These are phyloP conservation scores for Amphiduros pacificus DNA, from an alignment of 2,888 invertebrate species.

Conservation along the genomic window DNA sequence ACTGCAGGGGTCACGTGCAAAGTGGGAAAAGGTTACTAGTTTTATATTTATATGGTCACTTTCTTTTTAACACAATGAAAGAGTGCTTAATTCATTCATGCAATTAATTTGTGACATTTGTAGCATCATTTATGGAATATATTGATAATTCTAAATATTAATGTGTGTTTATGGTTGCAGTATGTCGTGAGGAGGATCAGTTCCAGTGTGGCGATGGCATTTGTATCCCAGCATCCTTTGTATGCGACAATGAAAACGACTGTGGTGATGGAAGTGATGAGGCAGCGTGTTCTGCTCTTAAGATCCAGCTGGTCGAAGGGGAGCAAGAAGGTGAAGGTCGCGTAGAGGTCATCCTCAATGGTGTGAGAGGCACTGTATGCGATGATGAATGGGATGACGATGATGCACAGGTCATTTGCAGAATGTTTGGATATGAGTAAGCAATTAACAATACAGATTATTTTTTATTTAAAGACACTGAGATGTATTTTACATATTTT, in stretches of 20 bases:
- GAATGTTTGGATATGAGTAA: constrained; percentile 57
- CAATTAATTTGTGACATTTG: too few species aligned
- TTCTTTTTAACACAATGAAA: too few species aligned
- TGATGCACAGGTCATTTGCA: constrained; percentile 65
- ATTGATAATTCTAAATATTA: too few species aligned
- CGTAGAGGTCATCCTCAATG: constrained; percentile 71
- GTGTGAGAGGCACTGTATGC: constrained; percentile 78
- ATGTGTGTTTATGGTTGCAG: too few species aligned
- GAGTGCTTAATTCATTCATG: too few species aligned
- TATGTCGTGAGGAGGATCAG: constrained; percentile 30
- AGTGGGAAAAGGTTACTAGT: constrained; percentile 35
- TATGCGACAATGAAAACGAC: constrained; percentile 26
- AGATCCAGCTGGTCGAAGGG: constrained; percentile 69
- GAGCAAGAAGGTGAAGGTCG: constrained; percentile 67
- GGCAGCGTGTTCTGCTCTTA: constrained; percentile 28
- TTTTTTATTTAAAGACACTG: too few species aligned
- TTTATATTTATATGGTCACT: background rate
- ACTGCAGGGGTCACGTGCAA: constrained; percentile 56
- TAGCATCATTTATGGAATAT: background rate
- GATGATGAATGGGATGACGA: constrained; percentile 74
- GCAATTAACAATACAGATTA: too few species aligned
- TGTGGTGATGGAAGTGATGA: constrained; percentile 32
- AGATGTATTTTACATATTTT: too few species aligned
- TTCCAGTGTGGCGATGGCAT: constrained; percentile 24
- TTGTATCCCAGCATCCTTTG: constrained; percentile 10